A percentile compares a stretch with the other conserved stretches of the same genome.
Conservation (phyloP, 2,797 vertebrate species). For the Gymnothorax reevesii region DNA sequence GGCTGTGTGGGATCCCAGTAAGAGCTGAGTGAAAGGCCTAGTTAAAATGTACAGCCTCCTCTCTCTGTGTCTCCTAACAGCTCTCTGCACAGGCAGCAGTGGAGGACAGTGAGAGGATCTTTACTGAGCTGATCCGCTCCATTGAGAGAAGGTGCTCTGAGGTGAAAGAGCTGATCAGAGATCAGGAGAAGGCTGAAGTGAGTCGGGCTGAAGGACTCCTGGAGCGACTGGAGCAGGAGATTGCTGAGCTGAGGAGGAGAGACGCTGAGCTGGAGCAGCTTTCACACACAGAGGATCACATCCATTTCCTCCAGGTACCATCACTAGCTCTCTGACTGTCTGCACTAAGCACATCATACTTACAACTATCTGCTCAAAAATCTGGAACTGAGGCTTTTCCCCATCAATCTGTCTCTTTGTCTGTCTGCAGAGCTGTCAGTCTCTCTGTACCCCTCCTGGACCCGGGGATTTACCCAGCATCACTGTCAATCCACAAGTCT, state of each 20-base stretch:
- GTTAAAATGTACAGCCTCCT: too few relatives aligned
- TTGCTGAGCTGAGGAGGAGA: conserved; percentile 1
- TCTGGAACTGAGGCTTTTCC: neutral
- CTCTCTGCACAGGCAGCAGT: too few relatives aligned
- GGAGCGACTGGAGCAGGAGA: neutral
- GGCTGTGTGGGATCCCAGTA: too few relatives aligned
- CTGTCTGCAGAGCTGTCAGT: neutral
- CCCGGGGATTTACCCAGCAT: neutral
- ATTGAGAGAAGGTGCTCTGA: too few relatives aligned
- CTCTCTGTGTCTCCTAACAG: too few relatives aligned
- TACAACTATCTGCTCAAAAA: neutral
- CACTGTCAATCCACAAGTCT: neutral
- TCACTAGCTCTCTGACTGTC: neutral
- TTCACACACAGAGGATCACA: conserved; percentile 7
- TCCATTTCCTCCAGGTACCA: conserved; percentile 1
- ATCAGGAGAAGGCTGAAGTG: too few relatives aligned
- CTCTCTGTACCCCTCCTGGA: neutral
- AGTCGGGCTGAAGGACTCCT: neutral
- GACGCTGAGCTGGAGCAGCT: neutral
- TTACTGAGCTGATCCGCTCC: too few relatives aligned
- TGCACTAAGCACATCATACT: neutral
- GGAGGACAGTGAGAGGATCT: too few relatives aligned
- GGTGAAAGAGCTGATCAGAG: too few relatives aligned
- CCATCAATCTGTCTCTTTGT: neutral
- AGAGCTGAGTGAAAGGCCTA: too few relatives aligned